Evolutionary conservation across 2,888 invertebrate species (phyloP).

Genomic region (Mechanitis messenoides): DNA sequence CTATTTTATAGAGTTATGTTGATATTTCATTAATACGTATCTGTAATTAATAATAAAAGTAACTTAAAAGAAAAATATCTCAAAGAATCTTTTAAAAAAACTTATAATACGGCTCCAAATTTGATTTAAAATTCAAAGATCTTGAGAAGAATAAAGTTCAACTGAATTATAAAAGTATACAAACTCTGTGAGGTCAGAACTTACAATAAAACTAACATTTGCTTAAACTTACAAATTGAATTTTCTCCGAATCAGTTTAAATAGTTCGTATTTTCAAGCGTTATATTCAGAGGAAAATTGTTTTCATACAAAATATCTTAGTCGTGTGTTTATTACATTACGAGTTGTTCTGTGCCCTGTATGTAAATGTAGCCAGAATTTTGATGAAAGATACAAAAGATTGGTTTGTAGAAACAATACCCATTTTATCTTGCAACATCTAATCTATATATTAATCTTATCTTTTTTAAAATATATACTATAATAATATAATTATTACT

Average conservation of each 20-base stretch:
- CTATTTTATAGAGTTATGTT: too few species aligned
- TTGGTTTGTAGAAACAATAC: slow-evolving; percentile 1
- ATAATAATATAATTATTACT: too few species aligned
- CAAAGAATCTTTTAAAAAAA: slow-evolving; percentile 1
- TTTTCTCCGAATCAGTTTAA: background rate
- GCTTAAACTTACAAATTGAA: slow-evolving; percentile 4
- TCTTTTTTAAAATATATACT: too few species aligned
- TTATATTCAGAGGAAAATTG: background rate
- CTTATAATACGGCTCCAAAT: slow-evolving; percentile 8
- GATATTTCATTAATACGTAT: too few species aligned
- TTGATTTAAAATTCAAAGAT: too few species aligned
- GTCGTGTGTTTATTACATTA: background rate
- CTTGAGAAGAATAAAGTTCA: background rate
- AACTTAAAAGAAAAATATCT: too few species aligned
- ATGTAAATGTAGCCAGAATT: background rate
- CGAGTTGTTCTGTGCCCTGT: background rate
- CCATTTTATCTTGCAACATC: background rate
- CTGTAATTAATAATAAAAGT: too few species aligned
- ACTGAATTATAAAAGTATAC: background rate
- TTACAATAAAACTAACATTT: background rate
- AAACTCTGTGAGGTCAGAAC: background rate
- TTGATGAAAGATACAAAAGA: background rate
- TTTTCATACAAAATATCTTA: background rate
- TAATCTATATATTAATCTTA: too few species aligned
- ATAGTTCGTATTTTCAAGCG: background rate